Percentiles rank a stretch among this genome's conserved stretches.
These are phyloP conservation scores for Erynnis tages DNA, from an alignment of 2,888 invertebrate genomes.

Conservation along the genomic window DNA sequence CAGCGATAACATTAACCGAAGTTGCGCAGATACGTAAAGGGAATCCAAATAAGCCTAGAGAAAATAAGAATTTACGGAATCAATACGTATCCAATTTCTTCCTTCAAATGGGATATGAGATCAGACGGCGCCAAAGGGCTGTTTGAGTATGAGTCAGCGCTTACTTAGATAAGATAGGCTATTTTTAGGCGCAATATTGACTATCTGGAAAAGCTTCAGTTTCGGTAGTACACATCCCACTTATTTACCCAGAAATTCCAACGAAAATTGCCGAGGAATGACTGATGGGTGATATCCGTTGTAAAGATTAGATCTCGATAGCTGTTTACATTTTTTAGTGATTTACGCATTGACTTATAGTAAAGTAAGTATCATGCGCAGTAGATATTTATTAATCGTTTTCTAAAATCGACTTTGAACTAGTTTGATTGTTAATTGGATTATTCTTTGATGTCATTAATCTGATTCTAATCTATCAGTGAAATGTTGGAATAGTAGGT, in stretches of 20 bases:
- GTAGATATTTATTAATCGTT: no score
- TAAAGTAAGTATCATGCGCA: neutral
- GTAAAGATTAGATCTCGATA: neutral
- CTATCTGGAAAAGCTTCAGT: neutral
- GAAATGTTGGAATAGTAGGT: no score
- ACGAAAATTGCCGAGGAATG: neutral
- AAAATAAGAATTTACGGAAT: neutral
- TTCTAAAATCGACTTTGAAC: no score
- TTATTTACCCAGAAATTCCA: neutral
- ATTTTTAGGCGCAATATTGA: slow-evolving; percentile 9
- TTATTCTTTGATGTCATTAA: no score
- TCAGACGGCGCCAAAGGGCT: slow-evolving; percentile 9
- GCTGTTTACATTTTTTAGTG: neutral
- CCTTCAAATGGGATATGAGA: slow-evolving; percentile 5
- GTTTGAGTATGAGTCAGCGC: slow-evolving; percentile 19
- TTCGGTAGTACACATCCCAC: neutral
- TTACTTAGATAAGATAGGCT: slow-evolving; percentile 6
- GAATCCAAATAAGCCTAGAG: neutral
- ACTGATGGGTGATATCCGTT: neutral
- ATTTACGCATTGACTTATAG: neutral
- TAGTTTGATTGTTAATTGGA: no score
- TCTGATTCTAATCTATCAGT: no score
- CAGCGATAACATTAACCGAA: no score
- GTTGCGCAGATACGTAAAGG: neutral
- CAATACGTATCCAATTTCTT: slow-evolving; percentile 18